Evolutionary conservation across 1,140 invertebrate species (phyloP).

Genomic region (Homarus americanus): DNA sequence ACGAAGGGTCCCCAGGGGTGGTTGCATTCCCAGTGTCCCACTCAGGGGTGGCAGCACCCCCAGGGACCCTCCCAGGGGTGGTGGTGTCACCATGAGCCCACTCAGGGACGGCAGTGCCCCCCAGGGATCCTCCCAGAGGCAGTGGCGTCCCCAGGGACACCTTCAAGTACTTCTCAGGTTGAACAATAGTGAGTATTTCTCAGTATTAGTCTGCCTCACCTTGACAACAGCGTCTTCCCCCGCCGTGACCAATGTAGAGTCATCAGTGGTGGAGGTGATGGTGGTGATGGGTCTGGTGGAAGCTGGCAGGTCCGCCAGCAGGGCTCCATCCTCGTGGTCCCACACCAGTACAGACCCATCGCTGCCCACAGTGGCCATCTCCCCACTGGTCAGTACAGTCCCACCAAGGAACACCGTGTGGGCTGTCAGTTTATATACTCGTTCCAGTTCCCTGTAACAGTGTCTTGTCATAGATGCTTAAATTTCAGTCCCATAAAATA

Average conservation of each 20-base stretch:
- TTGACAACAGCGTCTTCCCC: conserved; percentile 56
- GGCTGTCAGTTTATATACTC: conserved; percentile 34
- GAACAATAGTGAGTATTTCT: too few species aligned
- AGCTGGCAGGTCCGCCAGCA: conserved; percentile 45
- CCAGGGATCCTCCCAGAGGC: too few species aligned
- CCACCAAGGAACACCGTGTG: conserved; percentile 61
- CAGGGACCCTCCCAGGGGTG: too few species aligned
- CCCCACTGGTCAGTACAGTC: conserved; percentile 22
- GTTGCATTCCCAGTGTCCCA: too few species aligned
- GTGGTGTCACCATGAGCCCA: too few species aligned
- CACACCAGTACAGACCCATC: conserved; percentile 59
- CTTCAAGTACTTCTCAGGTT: too few species aligned
- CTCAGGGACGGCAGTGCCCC: too few species aligned
- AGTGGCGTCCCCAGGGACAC: too few species aligned
- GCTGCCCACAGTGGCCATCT: conserved; percentile 52
- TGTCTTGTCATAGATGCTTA: background rate
- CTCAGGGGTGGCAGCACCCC: too few species aligned
- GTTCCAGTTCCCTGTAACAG: conserved; percentile 35
- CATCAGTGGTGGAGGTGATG: conserved; percentile 40
- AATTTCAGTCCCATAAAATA: background rate
- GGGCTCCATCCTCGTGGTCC: conserved; percentile 43
- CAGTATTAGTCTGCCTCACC: too few species aligned
- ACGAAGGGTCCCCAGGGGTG: too few species aligned
- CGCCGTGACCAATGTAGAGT: conserved; percentile 45
- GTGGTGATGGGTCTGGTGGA: conserved; percentile 42